phyloP scores from a whole-genome alignment of 1,140 invertebrate species.

The Penaeus indicus region DNA sequence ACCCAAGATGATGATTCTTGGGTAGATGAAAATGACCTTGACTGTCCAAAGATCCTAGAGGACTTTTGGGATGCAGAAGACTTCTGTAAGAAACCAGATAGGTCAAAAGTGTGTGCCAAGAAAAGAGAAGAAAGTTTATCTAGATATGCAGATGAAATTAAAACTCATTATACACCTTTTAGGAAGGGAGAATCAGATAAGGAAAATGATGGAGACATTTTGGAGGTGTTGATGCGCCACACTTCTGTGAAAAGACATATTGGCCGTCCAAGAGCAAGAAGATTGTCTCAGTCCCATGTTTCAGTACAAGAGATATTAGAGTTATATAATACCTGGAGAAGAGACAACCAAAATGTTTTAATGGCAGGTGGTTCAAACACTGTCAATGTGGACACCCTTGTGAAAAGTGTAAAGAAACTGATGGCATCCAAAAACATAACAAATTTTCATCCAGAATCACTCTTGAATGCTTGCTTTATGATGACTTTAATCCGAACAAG shows the following conservation, averaged over 20 bases:
- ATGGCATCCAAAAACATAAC: conserved; percentile 8
- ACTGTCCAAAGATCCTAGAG: conserved; percentile 41
- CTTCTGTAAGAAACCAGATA: neutral
- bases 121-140: neutral
- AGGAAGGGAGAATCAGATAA: conserved; percentile 7
- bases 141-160: neutral
- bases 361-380: conserved; percentile 41
- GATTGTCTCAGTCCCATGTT: neutral
- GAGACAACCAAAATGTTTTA: conserved; percentile 40
- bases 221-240: conserved; percentile 23
- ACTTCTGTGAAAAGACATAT: neutral
- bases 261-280: neutral
- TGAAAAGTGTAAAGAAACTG: conserved; percentile 23
- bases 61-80: conserved; percentile 49
- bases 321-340: conserved; percentile 54
- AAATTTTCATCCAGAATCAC: conserved; percentile 37
- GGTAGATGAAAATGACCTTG: conserved; percentile 61
- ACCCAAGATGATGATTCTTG: conserved; percentile 47
- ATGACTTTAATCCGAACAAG: conserved; percentile 50
- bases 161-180: neutral
- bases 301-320: conserved; percentile 46
- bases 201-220: conserved; percentile 35
- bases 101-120: neutral
- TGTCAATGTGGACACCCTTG: conserved; percentile 42
- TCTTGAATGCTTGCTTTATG: conserved; percentile 53